Base-by-base conservation (phyloP, 2,888 invertebrate genomes). In the Eupeodes luniger region DNA sequence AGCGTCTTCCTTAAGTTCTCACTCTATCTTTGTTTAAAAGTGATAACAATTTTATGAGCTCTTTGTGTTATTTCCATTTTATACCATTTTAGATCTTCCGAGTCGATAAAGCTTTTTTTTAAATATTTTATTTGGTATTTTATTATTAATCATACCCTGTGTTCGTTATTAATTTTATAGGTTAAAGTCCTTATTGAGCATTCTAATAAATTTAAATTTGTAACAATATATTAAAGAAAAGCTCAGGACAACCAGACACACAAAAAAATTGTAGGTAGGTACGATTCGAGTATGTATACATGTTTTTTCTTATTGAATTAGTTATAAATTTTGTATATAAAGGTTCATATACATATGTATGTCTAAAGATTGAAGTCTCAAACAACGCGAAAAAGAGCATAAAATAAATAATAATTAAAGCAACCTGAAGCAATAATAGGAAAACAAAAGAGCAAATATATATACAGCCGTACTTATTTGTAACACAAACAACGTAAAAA, bases 401-500 rank as follows among this genome's bases (percentile, higher is more conserved):
- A 57, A 19, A 12, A 49, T 12, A 57, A 12, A 55, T 61, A 80
- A 61, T 59, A 69, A 81, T 66, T 66, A 77, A 82, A 80, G 53
- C 57, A 83, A 82, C 86, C 61, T 76, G 55, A 79, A 87, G 79
- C 82, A 83, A 79, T 79, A 87, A 80, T 44, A 67, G 47, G 44
- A 75, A 40, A 19, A 72, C 49, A 64, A 78, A 55, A 66, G 67
- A 72, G 36, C 27, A 86, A 81, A 75, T 67, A 70, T 40, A 27
- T 53, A 74, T 55, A 66, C 40, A 62, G 57, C 53, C 77, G 64
- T 62, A 72, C 64, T 64, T 69, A 51, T 34, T 72, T 76, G 70
- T 72, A 66, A 81, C 75, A 87, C 64, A 19, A 72, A 66, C 59
- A 80, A 83, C 75, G 75, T 72, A 87, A 62, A 87, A 72, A 72